A percentile compares a stretch with the other conserved stretches of the same genome.
These are phyloP conservation scores for Oscheius sp. DNA, from an alignment of 2,888 invertebrate species.

Conservation along the genomic window DNA sequence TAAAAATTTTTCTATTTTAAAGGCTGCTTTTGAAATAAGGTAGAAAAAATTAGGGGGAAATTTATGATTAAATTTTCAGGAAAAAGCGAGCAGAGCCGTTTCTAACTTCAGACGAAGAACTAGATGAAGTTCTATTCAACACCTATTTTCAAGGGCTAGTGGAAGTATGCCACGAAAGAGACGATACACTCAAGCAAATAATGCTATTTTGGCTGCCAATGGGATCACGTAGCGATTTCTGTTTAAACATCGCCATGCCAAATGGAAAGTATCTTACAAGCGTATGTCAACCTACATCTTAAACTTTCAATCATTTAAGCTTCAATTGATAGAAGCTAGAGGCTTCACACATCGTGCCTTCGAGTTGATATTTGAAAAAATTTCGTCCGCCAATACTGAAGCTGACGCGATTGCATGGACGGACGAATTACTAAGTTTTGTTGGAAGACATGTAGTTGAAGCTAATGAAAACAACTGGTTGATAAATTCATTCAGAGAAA, in stretches of 20 bases:
- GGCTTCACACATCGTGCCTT: slow-evolving; percentile 53
- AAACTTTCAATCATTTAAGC: not conserved
- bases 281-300: not conserved
- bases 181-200: not conserved
- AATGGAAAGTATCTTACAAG: slow-evolving; percentile 10
- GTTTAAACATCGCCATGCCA: slow-evolving; percentile 56
- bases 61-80: slow-evolving; percentile 26
- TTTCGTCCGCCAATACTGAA: not conserved
- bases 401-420: slow-evolving; percentile 38
- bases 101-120: slow-evolving; percentile 58
- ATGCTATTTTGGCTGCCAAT: slow-evolving; percentile 61
- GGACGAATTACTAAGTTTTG: slow-evolving; percentile 39
- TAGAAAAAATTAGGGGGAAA: not conserved
- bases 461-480: slow-evolving; percentile 42
- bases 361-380: slow-evolving; percentile 48
- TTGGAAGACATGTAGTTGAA: slow-evolving; percentile 32
- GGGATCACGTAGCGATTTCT: slow-evolving; percentile 57
- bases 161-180: not conserved
- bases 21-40: slow-evolving; percentile 21
- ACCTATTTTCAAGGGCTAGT: slow-evolving; percentile 30
- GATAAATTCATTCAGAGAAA: slow-evolving; percentile 36
- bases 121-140: slow-evolving; percentile 60
- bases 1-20: not conserved
- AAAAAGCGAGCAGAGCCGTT: slow-evolving; percentile 37
- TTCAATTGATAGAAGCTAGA: slow-evolving; percentile 52